Conservation (phyloP, 2,888 invertebrate genomes). For the Drosophila anceps region DNA sequence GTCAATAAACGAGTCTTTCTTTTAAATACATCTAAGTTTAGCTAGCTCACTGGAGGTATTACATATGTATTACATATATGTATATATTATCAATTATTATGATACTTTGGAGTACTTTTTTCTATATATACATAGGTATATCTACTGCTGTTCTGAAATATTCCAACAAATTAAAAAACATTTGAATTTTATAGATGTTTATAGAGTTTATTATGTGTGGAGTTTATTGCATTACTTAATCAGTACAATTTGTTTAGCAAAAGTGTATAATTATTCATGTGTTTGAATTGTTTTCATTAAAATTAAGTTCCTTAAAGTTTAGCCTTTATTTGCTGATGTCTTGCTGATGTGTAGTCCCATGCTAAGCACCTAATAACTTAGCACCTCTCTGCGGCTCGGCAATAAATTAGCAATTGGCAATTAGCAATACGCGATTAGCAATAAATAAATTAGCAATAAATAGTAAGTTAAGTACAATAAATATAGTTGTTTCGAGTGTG, state of each 20-base stretch:
- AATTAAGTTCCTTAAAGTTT: conserved; percentile 45
- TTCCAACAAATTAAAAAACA: neutral
- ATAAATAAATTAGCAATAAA: conserved; percentile 58
- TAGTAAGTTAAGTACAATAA: conserved; percentile 56
- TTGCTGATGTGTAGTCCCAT: conserved; percentile 34
- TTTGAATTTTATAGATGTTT: conserved; percentile 49
- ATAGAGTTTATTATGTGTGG: conserved; percentile 66
- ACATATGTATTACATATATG: neutral
- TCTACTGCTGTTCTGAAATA: too few relatives aligned
- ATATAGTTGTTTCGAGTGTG: conserved; percentile 52
- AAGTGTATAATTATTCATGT: conserved; percentile 51
- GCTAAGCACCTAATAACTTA: conserved; percentile 59
- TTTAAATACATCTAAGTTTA: too few relatives aligned
- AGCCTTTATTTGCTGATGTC: conserved; percentile 42
- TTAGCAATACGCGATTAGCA: conserved; percentile 54
- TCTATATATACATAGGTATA: too few relatives aligned
- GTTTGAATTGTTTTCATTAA: conserved; percentile 37
- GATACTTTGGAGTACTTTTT: too few relatives aligned
- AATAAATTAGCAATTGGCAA: conserved; percentile 48
- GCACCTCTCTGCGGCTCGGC: conserved; percentile 67
- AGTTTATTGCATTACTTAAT: conserved; percentile 82
- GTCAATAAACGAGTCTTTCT: too few relatives aligned
- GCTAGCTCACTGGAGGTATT: neutral
- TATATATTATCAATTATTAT: too few relatives aligned
- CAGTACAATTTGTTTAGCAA: conserved; percentile 83